These are phyloP conservation scores for Urophycis tenuis DNA, from an alignment of 2,797 vertebrate genomes.

Conservation along the genomic window DNA sequence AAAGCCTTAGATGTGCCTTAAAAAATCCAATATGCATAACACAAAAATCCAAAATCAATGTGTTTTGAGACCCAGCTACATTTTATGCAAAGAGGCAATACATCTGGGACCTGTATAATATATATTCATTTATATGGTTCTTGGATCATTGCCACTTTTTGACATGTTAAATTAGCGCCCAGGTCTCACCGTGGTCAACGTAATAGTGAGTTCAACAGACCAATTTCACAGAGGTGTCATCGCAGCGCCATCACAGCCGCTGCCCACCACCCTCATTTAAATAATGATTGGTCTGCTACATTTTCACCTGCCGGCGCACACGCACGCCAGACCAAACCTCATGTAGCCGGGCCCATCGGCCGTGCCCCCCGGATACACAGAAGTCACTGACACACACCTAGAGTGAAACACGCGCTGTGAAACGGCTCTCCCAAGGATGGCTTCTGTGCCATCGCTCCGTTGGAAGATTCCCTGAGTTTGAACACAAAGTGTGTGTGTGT, in stretches of 20 bases:
- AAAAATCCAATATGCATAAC: not conserved
- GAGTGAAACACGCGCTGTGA: no score
- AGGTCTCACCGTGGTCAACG: not conserved
- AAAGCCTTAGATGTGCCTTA: not conserved
- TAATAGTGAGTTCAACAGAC: not conserved
- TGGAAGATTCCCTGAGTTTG: slow-evolving; percentile 14
- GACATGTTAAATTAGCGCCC: not conserved
- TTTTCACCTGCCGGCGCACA: not conserved
- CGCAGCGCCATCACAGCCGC: not conserved
- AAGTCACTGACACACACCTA: no score
- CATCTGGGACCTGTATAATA: not conserved
- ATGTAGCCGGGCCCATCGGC: no score
- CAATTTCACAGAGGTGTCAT: not conserved
- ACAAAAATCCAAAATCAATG: not conserved
- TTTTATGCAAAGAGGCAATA: not conserved
- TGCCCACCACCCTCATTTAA: not conserved
- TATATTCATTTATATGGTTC: not conserved
- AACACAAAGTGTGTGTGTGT: no score
- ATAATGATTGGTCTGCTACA: not conserved
- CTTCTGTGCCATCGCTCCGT: not conserved
- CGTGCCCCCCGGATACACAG: no score
- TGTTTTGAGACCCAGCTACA: not conserved
- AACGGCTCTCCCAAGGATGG: not conserved
- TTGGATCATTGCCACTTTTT: not conserved
- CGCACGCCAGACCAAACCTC: not conserved